Percentiles rank a stretch among this genome's conserved stretches.
phyloP scores from a whole-genome alignment of 2,797 vertebrate genomes.

The Acrossocheilus fasciatus region DNA sequence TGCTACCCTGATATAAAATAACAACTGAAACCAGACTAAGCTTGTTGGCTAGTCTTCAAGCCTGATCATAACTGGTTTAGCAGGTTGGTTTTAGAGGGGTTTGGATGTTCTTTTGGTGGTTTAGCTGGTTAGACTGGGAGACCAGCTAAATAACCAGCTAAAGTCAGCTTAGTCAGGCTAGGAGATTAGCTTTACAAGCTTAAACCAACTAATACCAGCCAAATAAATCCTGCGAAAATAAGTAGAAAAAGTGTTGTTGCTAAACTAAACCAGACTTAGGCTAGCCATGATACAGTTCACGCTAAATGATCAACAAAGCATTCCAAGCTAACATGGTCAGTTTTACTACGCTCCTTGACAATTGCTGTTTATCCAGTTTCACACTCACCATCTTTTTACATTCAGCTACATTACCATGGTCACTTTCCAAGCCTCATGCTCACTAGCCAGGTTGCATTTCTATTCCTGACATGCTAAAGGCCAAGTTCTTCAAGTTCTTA shows the following conservation, averaged over 20 bases:
- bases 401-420: neutral
- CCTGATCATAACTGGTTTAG: neutral
- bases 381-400: conserved; percentile 1
- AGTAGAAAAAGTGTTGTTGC: neutral
- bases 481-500: conserved; percentile 37
- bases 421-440: neutral
- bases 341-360: conserved; percentile 26
- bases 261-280: conserved; percentile 24
- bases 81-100: neutral
- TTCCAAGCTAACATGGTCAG: conserved; percentile 43
- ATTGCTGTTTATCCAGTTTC: conserved; percentile 20
- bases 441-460: conserved; percentile 14
- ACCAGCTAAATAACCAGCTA: too few species aligned
- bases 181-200: neutral
- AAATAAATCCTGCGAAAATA: neutral
- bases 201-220: neutral
- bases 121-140: too few species aligned
- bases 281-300: conserved; percentile 29
- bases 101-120: neutral
- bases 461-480: conserved; percentile 15
- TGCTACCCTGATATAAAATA: neutral
- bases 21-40: neutral
- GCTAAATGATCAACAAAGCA: conserved; percentile 43
- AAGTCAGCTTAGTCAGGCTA: neutral
- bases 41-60: neutral